Evolutionary conservation across 2,888 invertebrate genomes (phyloP), one percentile per base, ranked within the genome.

Genomic region (Ganaspis brasiliensis): DNA sequence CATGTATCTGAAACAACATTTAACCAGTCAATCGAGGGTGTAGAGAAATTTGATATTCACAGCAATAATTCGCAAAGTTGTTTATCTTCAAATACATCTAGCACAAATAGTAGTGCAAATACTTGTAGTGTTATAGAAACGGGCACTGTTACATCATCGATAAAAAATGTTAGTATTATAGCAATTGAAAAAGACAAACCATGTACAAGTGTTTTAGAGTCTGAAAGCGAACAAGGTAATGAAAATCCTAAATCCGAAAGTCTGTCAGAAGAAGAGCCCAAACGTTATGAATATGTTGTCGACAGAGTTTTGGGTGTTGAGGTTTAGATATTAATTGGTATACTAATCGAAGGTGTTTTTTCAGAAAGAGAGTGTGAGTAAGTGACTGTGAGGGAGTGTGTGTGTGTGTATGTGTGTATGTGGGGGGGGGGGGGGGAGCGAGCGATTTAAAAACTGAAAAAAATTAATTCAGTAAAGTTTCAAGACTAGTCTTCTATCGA

Each of bases 261-360:
- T 21, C 85, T 83, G 87, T 90, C 91, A 80, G 91, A 91, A 76
- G 92, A 92, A 82, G 93, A 92, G 82, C 90, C 91, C 79, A 94
- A 93, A 87, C 94, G 95, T 90, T 96, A 95, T 92, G 96, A 96
- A 84, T 96, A 96, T 92, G 96, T 96, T 83, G 95, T 97, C 83
- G 97, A 97, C 92, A 94, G 96, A 91, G 95, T 95, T 79, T 93
- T 96, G 87, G 97, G 97, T 89, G 97, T 97, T 85, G 97, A 97
- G 93, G 97, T 97, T 89, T 97, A 93, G 94, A 3, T 2, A 14
- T 52, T n/a, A n/a, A 9, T 45, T 61, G 14, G 1, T 9, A 24
- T 26, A 52, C 52, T 72, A n/a, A 19, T 12, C 3, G 49, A 71
- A 52, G 12, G 31, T 31, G 26, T 31, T 57, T 26, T 14, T 14